phyloP scores from a whole-genome alignment of 2,113 vertebrate species.

The Leucoraja erinaceus region DNA sequence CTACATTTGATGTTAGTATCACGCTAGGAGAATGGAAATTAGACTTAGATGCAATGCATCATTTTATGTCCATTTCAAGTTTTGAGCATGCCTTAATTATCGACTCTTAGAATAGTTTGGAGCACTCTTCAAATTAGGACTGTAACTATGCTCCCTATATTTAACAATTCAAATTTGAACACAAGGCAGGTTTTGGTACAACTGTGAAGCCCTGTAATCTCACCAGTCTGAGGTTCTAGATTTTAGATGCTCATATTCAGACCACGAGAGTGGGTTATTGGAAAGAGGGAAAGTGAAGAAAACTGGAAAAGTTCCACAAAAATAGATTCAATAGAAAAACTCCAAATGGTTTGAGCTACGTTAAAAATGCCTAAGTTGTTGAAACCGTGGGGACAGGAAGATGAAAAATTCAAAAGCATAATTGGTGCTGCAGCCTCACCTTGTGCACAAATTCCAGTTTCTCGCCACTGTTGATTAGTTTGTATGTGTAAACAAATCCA shows the following conservation, averaged over 20 bases:
- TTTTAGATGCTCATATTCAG: neutral
- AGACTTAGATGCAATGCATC: neutral
- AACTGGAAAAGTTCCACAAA: neutral
- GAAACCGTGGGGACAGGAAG: conserved; percentile 17
- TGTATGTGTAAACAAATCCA: conserved; percentile 93
- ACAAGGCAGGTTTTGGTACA: neutral
- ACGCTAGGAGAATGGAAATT: neutral
- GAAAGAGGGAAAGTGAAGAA: neutral
- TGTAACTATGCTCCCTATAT: neutral
- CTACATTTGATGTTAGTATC: neutral
- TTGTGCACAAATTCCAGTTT: conserved; percentile 96
- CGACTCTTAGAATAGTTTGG: neutral
- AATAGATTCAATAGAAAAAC: neutral
- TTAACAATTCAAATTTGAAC: neutral
- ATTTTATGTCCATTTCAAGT: neutral
- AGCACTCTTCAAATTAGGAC: neutral
- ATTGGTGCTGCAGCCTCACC: conserved; percentile 52
- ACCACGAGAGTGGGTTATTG: neutral
- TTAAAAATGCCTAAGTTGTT: neutral
- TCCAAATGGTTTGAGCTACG: neutral
- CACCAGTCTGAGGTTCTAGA: neutral
- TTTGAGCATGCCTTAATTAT: neutral
- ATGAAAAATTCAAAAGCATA: neutral
- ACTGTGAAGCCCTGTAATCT: neutral
- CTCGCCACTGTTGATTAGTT: conserved; percentile 75